These are phyloP conservation scores for Limenitis camilla DNA, from an alignment of 2,888 invertebrate genomes.

Conservation along the genomic window DNA sequence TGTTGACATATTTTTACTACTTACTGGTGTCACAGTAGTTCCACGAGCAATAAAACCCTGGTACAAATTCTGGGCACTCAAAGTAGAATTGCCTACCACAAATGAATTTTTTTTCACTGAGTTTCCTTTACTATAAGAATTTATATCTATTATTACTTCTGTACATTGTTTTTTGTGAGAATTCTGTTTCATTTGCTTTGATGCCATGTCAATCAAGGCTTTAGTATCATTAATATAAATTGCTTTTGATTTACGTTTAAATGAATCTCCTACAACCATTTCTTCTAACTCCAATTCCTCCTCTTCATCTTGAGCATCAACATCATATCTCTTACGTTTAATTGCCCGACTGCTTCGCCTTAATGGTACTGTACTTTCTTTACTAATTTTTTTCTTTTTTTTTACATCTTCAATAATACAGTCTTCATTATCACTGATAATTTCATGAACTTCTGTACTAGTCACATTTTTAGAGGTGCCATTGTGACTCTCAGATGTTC, in stretches of 20 bases:
- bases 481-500: conserved; percentile 38
- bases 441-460: conserved; percentile 56
- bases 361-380: conserved; percentile 35
- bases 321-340: conserved; percentile 73
- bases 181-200: conserved; percentile 57
- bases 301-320: conserved; percentile 68
- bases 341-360: conserved; percentile 56
- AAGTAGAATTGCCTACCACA: conserved; percentile 53
- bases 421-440: conserved; percentile 68
- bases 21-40: conserved; percentile 57
- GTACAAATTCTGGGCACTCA: conserved; percentile 78
- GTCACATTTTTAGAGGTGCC: conserved; percentile 34
- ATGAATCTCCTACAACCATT: conserved; percentile 74
- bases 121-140: conserved; percentile 77
- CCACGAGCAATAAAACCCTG: conserved; percentile 62
- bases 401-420: conserved; percentile 41
- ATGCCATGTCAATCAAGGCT: conserved; percentile 79
- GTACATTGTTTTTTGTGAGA: conserved; percentile 80
- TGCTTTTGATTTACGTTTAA: conserved; percentile 46
- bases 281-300: conserved; percentile 79
- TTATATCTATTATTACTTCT: conserved; percentile 85
- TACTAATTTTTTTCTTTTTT: conserved; percentile 28
- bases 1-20: conserved; percentile 33
- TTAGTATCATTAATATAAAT: conserved; percentile 84
- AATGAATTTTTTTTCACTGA: conserved; percentile 42